Evolutionary conservation across 2,797 vertebrate genomes (phyloP), one percentile per base, ranked within the genome.

Genomic region (Cossypha caffra): DNA sequence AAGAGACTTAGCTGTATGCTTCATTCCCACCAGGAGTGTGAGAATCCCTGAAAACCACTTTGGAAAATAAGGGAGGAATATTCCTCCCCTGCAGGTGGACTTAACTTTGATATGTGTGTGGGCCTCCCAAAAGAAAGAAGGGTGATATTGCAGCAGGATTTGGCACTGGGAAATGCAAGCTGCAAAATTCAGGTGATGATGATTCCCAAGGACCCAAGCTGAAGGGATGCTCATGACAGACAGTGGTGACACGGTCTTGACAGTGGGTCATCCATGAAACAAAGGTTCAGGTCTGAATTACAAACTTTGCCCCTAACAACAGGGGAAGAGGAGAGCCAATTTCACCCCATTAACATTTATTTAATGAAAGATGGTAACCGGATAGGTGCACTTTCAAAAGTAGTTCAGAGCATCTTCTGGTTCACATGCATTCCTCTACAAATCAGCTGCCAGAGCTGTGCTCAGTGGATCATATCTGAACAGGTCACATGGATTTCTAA

Each of bases 1-100:
- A 75, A 85, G 64, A 47, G 45, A 90, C 25, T 38, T 66, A 23
- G 11, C 24, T 51, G 9, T 51, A 17, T 1, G 1, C 11, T 95
- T 87, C 51, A 38, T 88, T 95, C 85, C 82, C 85, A 75, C 66
- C 43, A 33, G 16, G 26, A 81, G 29, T 47, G 59, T 51, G 55
- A 88, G 72, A 93, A 94, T 48, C 66, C n/a, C 40, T 90, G 68
- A 86, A 93, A 91, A 91, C 17, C n/a, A 38, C 69, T 57, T 68
- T 17, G 40, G 40, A 90, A 95, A 93, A 91, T 73, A 62, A 94
- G 58, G 58, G 75, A 88, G 71, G 45, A 81, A 54, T 90, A 95
- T 88, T 95, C 89, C 89, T 90, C 93, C 85, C 61, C 7, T n/a
- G 1, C 43, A 33, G 0, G 0, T 6, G 29, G 54, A 89, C 45